Evolutionary conservation across 2,113 vertebrate species (phyloP), one percentile per base, ranked within the genome.

Genomic region (Xenotilapia flavipinnis): DNA sequence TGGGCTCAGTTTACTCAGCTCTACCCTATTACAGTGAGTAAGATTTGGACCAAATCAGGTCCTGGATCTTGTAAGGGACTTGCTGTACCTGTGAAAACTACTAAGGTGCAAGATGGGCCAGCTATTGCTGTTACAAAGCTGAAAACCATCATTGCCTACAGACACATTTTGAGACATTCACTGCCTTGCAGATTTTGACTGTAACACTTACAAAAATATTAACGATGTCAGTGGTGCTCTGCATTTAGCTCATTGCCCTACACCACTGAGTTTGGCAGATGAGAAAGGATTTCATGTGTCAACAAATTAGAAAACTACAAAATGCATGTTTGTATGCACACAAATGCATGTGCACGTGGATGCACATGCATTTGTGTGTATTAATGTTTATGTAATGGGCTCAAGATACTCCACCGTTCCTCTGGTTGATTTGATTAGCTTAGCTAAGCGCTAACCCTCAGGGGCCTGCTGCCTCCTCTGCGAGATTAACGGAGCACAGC

Each of bases 401-500:
- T 91, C 93, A 94, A 94, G 89, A 90, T 90, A 53, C 23, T 40
- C 85, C 79, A 79, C 53, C 92, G 82, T 86, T 62, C 82, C 62
- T 89, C 70, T 68, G 56, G 91, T 92, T 90, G 90, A 93, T 93
- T 94, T 94, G 94, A 94, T 95, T 95, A 94, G 88, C 91, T 93
- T 94, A 95, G 95, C 92, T 92, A 94, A 94, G 90, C 87, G 80
- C 91, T 91, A 93, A 93, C 91, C 94, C 94, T 91, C 87, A 45
- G 92, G 94, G 94, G 80, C 86, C 73, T 28, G 85, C 89, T 89
- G 91, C 87, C 86, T 91, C 90, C 90, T 94, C 73, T 56, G 82
- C 42, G 86, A 94, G 94, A 95, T 95, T 93, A 95, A 94, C 92
- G 82, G 81, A 92, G 92, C 90, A 90, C 87, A 93, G 93, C 88